Evolutionary conservation across 2,797 vertebrate genomes (phyloP), one percentile per base, ranked within the genome.

Genomic region (Neosilurus mollespiculum): DNA sequence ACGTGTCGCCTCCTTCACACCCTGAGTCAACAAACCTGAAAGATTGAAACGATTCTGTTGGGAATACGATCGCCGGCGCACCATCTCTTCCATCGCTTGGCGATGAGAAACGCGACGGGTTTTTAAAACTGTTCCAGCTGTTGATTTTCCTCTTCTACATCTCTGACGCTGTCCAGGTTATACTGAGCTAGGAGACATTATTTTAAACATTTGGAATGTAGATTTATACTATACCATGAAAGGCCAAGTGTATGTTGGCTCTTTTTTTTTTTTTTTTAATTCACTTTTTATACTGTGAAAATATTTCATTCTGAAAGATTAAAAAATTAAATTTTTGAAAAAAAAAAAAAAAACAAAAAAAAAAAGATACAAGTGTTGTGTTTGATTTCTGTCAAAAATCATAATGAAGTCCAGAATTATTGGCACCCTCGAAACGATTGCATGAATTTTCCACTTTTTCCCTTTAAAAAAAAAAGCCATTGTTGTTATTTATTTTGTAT

Each of bases 241-340:
- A 90, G 91, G 94, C 94, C 94, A 94, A 94, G 90, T 94, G 92
- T 94, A 94, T 94, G 93, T 94, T 94, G 95, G 94, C 94, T 93
- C 82, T 81, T 56, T 87, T 67, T 84, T 82, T 83, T 81, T 67
- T 80, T 92, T 93, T 93, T 94, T 92, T 94, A 94, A 94, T 94
- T 96, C 95, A 95, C 94, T 97, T 97, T 97, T 97, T 95, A 97
- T 97, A 97, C 96, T 97, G 96, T 97, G 96, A 97, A 97, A 94
- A 96, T 97, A 95, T 97, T 97, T 97, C 96, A 84, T 94, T 93
- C 89, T 71, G 96, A 96, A 96, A 96, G 96, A 97, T 97, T 95
- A 95, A 95, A 95, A 96, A 94, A 95, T 94, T 93, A 94, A 95
- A 93, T 92, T 96, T 97, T 96, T 96, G 93, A 95, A 93, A 95